phyloP scores from a whole-genome alignment of 2,888 invertebrate genomes.

The Calliopum simillimum region DNA sequence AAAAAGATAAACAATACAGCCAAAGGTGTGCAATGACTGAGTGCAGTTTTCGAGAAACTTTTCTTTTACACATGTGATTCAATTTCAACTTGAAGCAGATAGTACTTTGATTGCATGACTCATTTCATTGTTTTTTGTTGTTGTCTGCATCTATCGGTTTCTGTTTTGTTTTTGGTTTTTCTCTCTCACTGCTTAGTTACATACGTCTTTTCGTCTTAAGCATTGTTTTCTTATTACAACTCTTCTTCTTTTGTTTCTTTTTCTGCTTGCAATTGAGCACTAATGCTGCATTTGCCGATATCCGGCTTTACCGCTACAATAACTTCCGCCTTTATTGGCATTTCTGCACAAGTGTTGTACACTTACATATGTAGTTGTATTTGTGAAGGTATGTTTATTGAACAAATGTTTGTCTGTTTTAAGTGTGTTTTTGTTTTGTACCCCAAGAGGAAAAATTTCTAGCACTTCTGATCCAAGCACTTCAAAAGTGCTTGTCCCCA shows the following conservation, averaged over 20 bases:
- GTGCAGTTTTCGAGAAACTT: no score
- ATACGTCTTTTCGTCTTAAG: not conserved
- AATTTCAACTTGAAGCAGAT: no score
- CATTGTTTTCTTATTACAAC: not conserved
- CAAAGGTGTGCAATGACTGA: no score
- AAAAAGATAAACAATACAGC: no score
- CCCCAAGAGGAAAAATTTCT: not conserved
- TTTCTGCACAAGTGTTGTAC: conserved; percentile 30
- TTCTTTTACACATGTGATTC: no score
- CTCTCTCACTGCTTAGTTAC: not conserved
- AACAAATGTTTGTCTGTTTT: conserved; percentile 7
- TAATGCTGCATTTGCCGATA: conserved; percentile 45
- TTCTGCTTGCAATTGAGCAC: conserved; percentile 38
- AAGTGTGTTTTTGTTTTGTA: not conserved
- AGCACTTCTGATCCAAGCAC: no score
- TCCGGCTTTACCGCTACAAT: conserved; percentile 43
- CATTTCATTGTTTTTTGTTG: no score
- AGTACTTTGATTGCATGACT: no score
- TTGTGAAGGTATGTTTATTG: not conserved
- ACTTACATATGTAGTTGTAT: not conserved
- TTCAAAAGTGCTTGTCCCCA: no score
- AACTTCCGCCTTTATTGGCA: conserved; percentile 44
- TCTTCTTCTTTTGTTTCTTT: conserved; percentile 1
- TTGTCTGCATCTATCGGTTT: no score
- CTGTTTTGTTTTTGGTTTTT: not conserved